Conservation (phyloP, 2,797 vertebrate species). For the Paratrypauchen microcephalus region DNA sequence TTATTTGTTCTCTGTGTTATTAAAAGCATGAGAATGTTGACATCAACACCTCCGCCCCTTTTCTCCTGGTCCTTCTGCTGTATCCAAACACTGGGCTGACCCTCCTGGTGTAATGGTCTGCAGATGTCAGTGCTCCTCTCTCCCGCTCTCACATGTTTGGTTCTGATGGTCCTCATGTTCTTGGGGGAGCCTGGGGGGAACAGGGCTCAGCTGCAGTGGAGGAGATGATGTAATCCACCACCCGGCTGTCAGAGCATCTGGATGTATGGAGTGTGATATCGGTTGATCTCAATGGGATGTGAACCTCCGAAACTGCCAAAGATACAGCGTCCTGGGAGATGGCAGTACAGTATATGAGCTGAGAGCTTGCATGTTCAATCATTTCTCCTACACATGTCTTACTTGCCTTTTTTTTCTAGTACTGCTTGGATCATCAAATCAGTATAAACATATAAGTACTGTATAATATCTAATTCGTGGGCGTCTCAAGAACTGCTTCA, state of each 20-base stretch:
- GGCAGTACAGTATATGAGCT: background rate
- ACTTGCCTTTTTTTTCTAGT: too few species aligned
- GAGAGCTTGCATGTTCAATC: background rate
- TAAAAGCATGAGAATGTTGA: conserved; percentile 48
- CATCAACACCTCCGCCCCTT: conserved; percentile 9
- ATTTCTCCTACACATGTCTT: too few species aligned
- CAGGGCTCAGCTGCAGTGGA: conserved; percentile 54
- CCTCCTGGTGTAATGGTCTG: conserved; percentile 53
- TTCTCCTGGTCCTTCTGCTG: conserved; percentile 12
- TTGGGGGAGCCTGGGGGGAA: conserved; percentile 60
- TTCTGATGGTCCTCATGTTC: conserved; percentile 52
- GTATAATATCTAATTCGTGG: too few species aligned
- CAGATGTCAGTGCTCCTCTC: conserved; percentile 54
- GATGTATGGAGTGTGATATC: conserved; percentile 1
- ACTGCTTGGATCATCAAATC: too few species aligned
- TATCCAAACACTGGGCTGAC: conserved; percentile 41
- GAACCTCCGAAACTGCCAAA: conserved; percentile 1
- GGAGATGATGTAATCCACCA: conserved; percentile 49
- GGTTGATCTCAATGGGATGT: background rate
- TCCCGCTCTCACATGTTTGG: conserved; percentile 32
- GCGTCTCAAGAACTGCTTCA: too few species aligned
- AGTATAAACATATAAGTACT: too few species aligned
- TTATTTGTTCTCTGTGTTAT: conserved; percentile 32
- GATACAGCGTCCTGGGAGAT: background rate
- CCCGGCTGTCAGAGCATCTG: conserved; percentile 6